Base-by-base conservation (phyloP, 2,797 vertebrate species). In the Poeciliopsis presidionis region DNA sequence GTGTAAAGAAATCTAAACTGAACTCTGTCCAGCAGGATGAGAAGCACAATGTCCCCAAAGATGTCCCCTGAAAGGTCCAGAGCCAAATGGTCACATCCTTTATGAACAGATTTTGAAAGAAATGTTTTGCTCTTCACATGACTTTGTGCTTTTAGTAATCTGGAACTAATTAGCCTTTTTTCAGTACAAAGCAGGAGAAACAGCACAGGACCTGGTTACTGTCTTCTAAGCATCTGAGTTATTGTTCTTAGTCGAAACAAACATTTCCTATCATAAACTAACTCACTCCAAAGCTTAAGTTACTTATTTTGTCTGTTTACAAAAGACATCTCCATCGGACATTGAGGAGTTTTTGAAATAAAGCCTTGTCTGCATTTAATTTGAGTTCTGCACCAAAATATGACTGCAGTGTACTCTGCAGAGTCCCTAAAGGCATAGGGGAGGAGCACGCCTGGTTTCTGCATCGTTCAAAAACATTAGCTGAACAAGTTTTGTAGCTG, bases 81-180 rank as follows among this genome's bases (percentile, higher is more conserved):
- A 77, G 74, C 76, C 84, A 83, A 78, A 45, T 25, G 2, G 57
- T 74, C 74, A 70, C 77, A 70, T 88, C 80, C 77, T 49, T 25
- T 77, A 49, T 73, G 76, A 82, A n/a, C 67, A 45, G 82, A 76
- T 73, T 74, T 73, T 18, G 18, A 78, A 79, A 70, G 33, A 82
- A 55, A 81, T 2, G 25, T 57, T 73, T 81, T 45, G 39, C 63
- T 20, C 36, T 85, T 83, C 74, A 74, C 49, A 45, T 36, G 81
- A 85, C 72, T 75, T 83, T 25, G 78, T 77, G 79, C 87, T 55
- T 84, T 71, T 41, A 18, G 55, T 77, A 87, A 82, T 90, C 91
- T 92, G 90, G 87, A 89, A 79, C 87, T 75, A 89, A 90, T 93
- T 91, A 90, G 78, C 75, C 57, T 57, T n/a, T 46, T 85, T 89